A percentile compares a stretch with the other conserved stretches of the same genome.
These are phyloP conservation scores for Ispidina lecontei DNA, from an alignment of 2,797 vertebrate genomes.

Conservation along the genomic window DNA sequence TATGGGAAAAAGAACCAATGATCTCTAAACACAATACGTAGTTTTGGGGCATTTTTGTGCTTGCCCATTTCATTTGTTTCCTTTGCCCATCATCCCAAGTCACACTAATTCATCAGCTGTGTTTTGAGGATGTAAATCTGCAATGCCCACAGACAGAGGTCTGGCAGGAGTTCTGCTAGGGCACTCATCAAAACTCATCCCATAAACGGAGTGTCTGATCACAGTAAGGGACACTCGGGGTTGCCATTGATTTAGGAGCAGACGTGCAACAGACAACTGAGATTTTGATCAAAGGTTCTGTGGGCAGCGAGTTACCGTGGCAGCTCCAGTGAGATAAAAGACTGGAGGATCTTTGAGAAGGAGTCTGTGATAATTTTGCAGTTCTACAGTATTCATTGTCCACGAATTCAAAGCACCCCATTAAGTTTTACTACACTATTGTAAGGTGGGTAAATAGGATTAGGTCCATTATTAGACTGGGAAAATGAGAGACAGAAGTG, in stretches of 20 bases:
- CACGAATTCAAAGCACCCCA: conserved; percentile 35
- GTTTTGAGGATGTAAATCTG: conserved; percentile 51
- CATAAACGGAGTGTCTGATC: background rate
- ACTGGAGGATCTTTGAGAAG: conserved; percentile 16
- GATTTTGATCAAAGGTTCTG: conserved; percentile 39
- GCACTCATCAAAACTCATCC: conserved; percentile 14
- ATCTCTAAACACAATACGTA: background rate
- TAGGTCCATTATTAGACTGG: conserved; percentile 3
- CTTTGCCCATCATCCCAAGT: background rate
- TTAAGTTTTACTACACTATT: background rate
- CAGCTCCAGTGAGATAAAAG: conserved; percentile 33
- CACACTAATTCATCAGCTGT: background rate
- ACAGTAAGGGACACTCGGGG: conserved; percentile 7
- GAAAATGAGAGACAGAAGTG: background rate
- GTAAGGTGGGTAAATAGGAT: conserved; percentile 48
- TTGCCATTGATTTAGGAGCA: conserved; percentile 59
- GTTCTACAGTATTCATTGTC: conserved; percentile 21
- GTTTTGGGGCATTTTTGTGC: background rate
- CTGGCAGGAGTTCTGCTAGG: conserved; percentile 36
- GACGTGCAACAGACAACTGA: conserved; percentile 2
- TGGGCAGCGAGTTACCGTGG: conserved; percentile 44
- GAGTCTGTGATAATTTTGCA: conserved; percentile 5
- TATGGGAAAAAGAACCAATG: background rate
- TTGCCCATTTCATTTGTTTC: background rate
- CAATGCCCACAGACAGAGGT: conserved; percentile 4